Percentiles rank a stretch among this genome's conserved stretches.
These are phyloP conservation scores for Sclerurus mexicanus DNA, from an alignment of 2,113 vertebrate genomes.

Conservation along the genomic window DNA sequence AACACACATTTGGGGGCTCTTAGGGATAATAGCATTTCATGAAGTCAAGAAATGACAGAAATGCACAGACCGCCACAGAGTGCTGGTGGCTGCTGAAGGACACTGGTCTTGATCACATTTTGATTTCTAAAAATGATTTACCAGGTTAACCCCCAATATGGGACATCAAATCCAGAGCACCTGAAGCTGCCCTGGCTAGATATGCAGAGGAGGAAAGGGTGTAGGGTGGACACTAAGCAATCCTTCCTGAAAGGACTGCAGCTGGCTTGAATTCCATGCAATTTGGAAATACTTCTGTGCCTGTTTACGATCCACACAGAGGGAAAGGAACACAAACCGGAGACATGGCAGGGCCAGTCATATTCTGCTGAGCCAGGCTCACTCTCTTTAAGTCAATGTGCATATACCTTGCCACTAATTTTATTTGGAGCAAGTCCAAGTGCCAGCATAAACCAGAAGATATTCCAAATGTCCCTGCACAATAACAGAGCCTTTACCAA, in stretches of 20 bases:
- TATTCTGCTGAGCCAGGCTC: not conserved
- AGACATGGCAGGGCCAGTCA: not conserved
- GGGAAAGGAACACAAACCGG: not conserved
- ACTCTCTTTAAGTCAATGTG: not conserved
- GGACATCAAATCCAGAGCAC: not conserved
- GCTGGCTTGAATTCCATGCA: not conserved
- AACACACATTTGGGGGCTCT: not conserved
- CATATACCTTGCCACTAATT: not conserved
- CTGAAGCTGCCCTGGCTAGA: not conserved
- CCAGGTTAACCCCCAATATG: not conserved
- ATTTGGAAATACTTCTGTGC: not conserved
- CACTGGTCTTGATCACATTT: not conserved
- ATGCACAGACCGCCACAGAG: not conserved
- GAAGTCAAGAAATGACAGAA: not conserved
- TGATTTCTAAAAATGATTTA: not conserved
- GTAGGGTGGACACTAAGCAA: not conserved
- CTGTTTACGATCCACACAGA: not conserved
- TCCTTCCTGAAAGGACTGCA: not conserved
- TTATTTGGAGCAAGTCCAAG: not conserved
- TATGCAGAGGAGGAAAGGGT: rapidly evolving
- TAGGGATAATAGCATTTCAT: not conserved
- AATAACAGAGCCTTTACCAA: slow-evolving; percentile 40
- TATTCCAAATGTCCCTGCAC: not conserved
- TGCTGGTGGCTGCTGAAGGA: not conserved
- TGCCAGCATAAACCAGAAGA: not conserved